These are phyloP conservation scores for Chaitophorus viminalis DNA, from an alignment of 2,888 invertebrate genomes.

Conservation along the genomic window DNA sequence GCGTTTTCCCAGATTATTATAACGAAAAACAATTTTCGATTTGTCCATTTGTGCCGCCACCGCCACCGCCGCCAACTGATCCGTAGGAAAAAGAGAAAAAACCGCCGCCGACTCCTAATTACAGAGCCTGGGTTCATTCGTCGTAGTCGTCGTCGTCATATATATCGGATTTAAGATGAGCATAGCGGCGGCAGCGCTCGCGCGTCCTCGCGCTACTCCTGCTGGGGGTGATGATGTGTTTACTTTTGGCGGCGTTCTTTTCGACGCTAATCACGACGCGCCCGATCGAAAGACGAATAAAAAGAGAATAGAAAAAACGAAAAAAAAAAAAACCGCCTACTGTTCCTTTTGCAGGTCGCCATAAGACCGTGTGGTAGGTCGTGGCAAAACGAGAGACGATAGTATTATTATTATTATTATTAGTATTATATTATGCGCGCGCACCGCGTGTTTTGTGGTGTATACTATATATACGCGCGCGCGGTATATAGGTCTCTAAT, in stretches of 20 bases:
- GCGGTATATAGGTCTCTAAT: constrained; percentile 9
- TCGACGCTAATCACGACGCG: constrained; percentile 34
- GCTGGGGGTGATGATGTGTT: not conserved
- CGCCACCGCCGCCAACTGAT: constrained; percentile 34
- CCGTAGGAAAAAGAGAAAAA: constrained; percentile 3
- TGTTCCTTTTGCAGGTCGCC: not conserved
- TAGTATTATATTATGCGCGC: not conserved
- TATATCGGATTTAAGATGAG: not conserved
- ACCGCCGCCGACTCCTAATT: constrained; percentile 37
- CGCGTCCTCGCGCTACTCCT: not conserved
- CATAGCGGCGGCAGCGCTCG: not conserved
- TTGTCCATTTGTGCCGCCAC: constrained; percentile 37
- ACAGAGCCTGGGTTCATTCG: constrained; percentile 19
- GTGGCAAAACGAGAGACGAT: not conserved
- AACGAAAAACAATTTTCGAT: constrained; percentile 54
- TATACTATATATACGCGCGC: not conserved
- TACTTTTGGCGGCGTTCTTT: constrained; percentile 41
- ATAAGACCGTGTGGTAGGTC: constrained; percentile 38
- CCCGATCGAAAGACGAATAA: not conserved
- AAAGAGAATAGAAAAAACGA: not conserved
- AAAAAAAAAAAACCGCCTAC: constrained; percentile 11
- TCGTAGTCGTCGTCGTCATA: not conserved
- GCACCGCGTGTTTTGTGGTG: not conserved
- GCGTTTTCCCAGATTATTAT: constrained; percentile 60
- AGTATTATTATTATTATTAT: no score